phyloP scores from a whole-genome alignment of 1,140 invertebrate species.

The Pogonus chalceus region DNA sequence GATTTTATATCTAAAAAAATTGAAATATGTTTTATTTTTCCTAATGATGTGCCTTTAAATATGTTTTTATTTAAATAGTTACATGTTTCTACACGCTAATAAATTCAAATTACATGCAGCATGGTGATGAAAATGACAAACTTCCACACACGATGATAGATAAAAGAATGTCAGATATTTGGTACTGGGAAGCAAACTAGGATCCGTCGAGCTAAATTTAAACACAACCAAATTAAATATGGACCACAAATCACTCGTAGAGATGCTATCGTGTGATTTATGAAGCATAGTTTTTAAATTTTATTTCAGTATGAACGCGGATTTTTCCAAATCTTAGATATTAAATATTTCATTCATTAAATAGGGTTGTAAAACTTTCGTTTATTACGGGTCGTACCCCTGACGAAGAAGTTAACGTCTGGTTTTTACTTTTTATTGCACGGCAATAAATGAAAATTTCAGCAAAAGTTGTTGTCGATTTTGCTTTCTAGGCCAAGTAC shows the following conservation, averaged over 20 bases:
- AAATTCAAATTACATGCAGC: neutral
- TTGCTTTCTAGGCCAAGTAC: neutral
- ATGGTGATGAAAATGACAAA: neutral
- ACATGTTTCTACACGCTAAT: too few species aligned
- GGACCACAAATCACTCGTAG: slow-evolving; percentile 1
- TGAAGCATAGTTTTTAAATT: neutral
- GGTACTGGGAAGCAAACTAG: neutral
- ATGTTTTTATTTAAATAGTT: too few species aligned
- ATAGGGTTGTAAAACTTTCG: slow-evolving; percentile 1
- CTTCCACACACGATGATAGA: neutral
- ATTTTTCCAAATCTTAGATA: neutral
- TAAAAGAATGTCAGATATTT: neutral
- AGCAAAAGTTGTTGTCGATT: neutral
- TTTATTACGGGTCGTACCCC: neutral
- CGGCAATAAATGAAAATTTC: neutral
- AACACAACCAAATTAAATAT: neutral
- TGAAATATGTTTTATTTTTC: neutral
- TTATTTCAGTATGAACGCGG: neutral
- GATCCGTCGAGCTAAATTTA: neutral
- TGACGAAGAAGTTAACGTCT: too few species aligned
- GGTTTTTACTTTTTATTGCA: neutral
- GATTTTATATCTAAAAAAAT: too few species aligned
- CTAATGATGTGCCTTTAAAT: too few species aligned
- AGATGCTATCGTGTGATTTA: neutral
- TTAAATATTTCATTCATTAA: neutral